Conservation (phyloP, 2,888 invertebrate genomes). For the Cerastis leucographa region DNA sequence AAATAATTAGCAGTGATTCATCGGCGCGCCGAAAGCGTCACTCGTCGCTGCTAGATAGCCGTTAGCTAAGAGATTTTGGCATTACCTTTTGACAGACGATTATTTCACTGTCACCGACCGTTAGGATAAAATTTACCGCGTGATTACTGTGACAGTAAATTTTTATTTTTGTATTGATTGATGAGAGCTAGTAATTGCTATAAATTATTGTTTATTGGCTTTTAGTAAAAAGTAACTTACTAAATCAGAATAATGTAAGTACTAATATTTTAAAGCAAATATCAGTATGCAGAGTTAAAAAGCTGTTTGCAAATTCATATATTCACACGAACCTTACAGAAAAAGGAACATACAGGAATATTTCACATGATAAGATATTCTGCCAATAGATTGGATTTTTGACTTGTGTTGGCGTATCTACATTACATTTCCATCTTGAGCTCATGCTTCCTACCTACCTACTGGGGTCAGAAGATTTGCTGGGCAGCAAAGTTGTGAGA, state of each 20-base stretch:
- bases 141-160: conserved; percentile 78
- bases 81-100: conserved; percentile 87
- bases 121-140: conserved; percentile 85
- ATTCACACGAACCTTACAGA: background rate
- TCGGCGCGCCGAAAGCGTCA: conserved; percentile 82
- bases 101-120: conserved; percentile 87
- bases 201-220: conserved; percentile 18
- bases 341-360: background rate
- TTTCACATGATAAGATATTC: background rate
- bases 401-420: background rate
- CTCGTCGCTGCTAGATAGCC: conserved; percentile 77
- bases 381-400: background rate
- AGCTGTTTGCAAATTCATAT: background rate
- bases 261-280: background rate
- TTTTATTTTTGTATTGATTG: conserved; percentile 73
- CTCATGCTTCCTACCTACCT: background rate
- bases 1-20: conserved; percentile 89
- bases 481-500: background rate
- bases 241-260: background rate
- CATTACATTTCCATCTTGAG: background rate
- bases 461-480: background rate
- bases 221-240: background rate
- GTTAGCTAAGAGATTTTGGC: conserved; percentile 85
- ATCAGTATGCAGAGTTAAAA: background rate
- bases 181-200: conserved; percentile 58